Conservation (phyloP, 2,888 invertebrate genomes). For the Eupithecia vulgata region DNA sequence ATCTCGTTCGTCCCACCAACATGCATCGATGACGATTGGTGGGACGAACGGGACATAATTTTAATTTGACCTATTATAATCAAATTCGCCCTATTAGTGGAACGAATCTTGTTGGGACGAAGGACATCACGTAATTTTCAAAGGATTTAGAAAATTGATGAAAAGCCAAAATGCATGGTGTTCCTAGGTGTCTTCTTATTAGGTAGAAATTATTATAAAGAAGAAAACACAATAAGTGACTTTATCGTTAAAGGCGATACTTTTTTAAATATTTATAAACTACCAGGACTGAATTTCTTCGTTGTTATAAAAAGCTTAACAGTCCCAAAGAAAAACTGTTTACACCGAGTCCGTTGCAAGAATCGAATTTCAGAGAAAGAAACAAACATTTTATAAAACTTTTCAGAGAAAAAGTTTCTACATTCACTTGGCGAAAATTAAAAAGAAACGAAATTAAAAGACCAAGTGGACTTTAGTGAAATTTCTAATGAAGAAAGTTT, state of each 20-base stretch:
- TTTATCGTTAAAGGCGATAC: too few species aligned
- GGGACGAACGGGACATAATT: too few species aligned
- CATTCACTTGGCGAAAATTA: conserved; percentile 50
- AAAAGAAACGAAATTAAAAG: conserved; percentile 58
- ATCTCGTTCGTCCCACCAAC: too few species aligned
- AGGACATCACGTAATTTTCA: too few species aligned
- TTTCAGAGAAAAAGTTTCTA: conserved; percentile 37
- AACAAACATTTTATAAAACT: conserved; percentile 35
- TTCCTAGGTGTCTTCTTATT: too few species aligned
- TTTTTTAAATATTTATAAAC: neutral
- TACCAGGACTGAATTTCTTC: neutral
- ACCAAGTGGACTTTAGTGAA: conserved; percentile 41
- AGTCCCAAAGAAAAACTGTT: neutral
- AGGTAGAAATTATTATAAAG: too few species aligned
- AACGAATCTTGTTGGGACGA: too few species aligned
- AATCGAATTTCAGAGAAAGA: conserved; percentile 21
- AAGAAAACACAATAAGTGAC: too few species aligned
- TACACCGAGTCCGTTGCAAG: neutral
- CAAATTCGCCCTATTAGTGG: too few species aligned
- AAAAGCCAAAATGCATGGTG: neutral
- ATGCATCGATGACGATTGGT: too few species aligned
- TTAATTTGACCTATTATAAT: too few species aligned
- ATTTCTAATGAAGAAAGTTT: conserved; percentile 46
- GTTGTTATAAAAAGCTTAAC: neutral
- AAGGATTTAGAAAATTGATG: neutral